Evolutionary conservation across 1,140 invertebrate genomes (phyloP), one percentile per base, ranked within the genome.

Genomic region (Pseudomyrmex cubaensis): DNA sequence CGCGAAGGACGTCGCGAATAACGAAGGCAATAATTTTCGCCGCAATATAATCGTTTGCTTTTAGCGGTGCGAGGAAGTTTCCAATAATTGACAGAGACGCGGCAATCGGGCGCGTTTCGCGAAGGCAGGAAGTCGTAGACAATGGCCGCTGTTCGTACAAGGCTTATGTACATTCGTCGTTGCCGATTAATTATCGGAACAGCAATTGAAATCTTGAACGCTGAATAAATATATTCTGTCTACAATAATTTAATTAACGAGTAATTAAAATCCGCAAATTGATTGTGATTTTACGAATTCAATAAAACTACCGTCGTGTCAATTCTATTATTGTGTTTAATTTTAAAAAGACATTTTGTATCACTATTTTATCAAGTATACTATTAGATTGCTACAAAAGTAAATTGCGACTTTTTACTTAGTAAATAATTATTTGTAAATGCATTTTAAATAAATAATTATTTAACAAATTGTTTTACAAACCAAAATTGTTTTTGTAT

Each of bases 11-110:
- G 50, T 56, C 46, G 73, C 22, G 15, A 78, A 78, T 78, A 78
- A 78, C 64, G 44, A 78, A 78, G 54, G 44, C 66, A 78, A 78
- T 78, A 78, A 78, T 78, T 78, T 70, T n/a, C 63, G 25, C 64
- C n/a, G 17, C 50, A 66, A 46, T 67, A 67, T 77, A 77, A 78
- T 70, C 52, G 52, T 78, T 70, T 69, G 54, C 52, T 78, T 69
- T 70, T 78, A 78, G 54, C 52, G 12, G 59, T 7, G 35, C 35
- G 20, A 59, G 15, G 22, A 46, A 78, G 52, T 78, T 69, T 78
- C 64, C 76, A 46, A 70, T 78, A 78, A 78, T 78, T 78, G 64
- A 70, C 64, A 48, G 54, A 78, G 44, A 70, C 44, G 35, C 35
- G 76, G 70, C 35, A 48, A 56, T 78, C 52, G 2, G 17, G 63